Evolutionary conservation across 2,113 vertebrate species (phyloP).

Genomic region (Aythya baeri): DNA sequence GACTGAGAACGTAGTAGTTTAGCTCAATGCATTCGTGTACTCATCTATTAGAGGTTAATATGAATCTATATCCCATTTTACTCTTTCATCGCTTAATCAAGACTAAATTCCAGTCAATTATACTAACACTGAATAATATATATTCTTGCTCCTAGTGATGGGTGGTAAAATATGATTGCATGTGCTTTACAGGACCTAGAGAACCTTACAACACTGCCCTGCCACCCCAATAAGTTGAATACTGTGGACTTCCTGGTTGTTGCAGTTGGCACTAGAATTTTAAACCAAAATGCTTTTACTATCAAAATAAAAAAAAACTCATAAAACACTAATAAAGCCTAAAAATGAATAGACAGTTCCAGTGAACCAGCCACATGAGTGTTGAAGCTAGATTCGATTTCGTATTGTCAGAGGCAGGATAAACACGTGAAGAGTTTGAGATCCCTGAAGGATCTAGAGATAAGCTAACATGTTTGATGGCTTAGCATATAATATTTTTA

Average conservation of each 20-base stretch:
- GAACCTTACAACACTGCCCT: background rate
- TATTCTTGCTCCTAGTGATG: background rate
- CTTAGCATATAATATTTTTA: background rate
- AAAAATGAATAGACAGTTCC: background rate
- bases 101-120: background rate
- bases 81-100: background rate
- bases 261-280: background rate
- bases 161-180: background rate
- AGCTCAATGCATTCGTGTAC: background rate
- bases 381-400: background rate
- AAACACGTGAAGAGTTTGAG: background rate
- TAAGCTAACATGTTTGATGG: background rate
- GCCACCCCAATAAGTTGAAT: background rate
- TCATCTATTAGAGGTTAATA: background rate
- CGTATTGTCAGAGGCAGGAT: background rate
- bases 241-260: accelerated
- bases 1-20: background rate
- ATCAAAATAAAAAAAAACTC: background rate
- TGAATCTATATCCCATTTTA: background rate
- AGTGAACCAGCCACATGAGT: background rate
- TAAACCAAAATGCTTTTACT: background rate
- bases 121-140: background rate
- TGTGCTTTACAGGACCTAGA: background rate
- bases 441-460: background rate
- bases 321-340: constrained; percentile 33